These are phyloP conservation scores for Acanthoscelides obtectus DNA, from an alignment of 2,888 invertebrate genomes.

Conservation along the genomic window DNA sequence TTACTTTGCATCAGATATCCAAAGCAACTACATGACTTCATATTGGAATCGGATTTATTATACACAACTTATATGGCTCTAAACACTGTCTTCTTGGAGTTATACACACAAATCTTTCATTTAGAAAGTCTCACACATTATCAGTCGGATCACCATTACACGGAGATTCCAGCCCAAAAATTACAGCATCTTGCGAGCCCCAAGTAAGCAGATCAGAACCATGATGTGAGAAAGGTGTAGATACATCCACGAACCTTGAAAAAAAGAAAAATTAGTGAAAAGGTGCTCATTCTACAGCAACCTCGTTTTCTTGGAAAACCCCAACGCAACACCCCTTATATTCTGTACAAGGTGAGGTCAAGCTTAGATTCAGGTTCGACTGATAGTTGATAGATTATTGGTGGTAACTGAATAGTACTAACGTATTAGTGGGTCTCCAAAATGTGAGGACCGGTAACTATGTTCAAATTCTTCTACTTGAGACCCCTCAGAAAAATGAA, in stretches of 20 bases:
- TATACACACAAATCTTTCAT: not conserved
- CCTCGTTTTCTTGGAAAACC: too few relatives aligned
- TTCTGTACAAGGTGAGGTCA: too few relatives aligned
- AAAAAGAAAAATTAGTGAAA: not conserved
- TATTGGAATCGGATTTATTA: not conserved
- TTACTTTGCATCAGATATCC: not conserved
- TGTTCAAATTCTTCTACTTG: too few relatives aligned
- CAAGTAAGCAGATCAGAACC: not conserved
- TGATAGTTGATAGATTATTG: too few relatives aligned
- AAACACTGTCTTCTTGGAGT: not conserved
- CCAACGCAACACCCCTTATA: too few relatives aligned
- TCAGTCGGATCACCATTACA: not conserved
- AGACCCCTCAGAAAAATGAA: too few relatives aligned
- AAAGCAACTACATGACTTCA: not conserved
- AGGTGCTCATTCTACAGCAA: too few relatives aligned
- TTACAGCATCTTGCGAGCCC: not conserved
- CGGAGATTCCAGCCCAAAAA: not conserved
- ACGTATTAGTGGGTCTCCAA: too few relatives aligned
- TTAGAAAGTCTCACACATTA: not conserved
- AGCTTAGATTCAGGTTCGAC: too few relatives aligned
- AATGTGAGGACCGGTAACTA: too few relatives aligned
- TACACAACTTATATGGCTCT: not conserved
- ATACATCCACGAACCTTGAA: not conserved
- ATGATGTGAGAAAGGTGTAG: not conserved
- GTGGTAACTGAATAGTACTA: too few relatives aligned